Evolutionary conservation across 2,888 invertebrate genomes (phyloP).

Genomic region (Eupithecia pulchellata): DNA sequence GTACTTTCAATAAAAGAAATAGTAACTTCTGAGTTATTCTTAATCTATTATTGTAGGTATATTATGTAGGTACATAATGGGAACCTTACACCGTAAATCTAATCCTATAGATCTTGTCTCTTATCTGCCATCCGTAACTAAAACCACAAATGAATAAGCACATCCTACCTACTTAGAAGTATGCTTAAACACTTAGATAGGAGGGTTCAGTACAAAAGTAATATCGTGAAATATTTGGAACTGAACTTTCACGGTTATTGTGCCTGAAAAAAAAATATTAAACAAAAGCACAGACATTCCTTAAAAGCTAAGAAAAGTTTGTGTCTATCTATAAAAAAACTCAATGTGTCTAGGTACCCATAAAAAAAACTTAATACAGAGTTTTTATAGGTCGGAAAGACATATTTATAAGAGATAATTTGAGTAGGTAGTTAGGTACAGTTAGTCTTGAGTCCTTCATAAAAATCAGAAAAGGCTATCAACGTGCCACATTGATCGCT

Average conservation of each 20-base stretch:
- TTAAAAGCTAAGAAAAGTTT: background rate
- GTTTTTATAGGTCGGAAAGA: too few species aligned
- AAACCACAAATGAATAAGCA: constrained; percentile 12
- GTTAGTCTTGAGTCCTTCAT: background rate
- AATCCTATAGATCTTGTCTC: background rate
- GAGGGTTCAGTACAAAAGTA: background rate
- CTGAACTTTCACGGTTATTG: background rate
- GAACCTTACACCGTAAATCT: background rate
- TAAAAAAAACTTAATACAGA: too few species aligned
- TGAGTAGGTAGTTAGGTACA: too few species aligned
- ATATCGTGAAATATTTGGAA: background rate
- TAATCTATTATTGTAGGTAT: background rate
- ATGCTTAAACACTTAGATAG: background rate
- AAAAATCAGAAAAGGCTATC: background rate
- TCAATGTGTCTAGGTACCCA: too few species aligned
- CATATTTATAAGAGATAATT: too few species aligned
- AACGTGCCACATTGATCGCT: background rate
- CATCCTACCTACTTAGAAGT: background rate
- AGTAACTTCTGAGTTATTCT: background rate
- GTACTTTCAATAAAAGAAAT: background rate
- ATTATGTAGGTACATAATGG: background rate
- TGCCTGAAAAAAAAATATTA: background rate
- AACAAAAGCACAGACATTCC: background rate
- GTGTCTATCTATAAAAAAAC: too few species aligned
- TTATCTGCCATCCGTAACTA: constrained; percentile 11